phyloP scores from a whole-genome alignment of 2,797 vertebrate genomes.

The Hippocampus kuda region DNA sequence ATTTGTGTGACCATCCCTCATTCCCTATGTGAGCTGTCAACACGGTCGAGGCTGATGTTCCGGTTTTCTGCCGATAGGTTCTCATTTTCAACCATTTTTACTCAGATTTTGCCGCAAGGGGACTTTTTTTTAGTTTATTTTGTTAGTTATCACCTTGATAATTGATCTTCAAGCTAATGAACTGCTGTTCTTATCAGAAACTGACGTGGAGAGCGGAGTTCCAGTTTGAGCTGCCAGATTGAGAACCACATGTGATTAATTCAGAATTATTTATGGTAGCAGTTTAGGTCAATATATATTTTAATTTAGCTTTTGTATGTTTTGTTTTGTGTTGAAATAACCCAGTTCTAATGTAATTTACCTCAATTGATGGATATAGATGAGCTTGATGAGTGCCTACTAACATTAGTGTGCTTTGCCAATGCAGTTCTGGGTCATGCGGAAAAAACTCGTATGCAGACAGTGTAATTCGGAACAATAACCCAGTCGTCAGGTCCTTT shows the following conservation, averaged over 20 bases:
- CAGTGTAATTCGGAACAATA: slow-evolving; percentile 19
- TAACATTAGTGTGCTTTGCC: background rate
- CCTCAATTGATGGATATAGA: no score
- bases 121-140: no score
- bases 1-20: background rate
- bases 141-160: background rate
- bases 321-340: background rate
- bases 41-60: background rate
- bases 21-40: background rate
- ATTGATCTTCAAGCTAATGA: background rate
- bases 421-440: background rate
- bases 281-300: background rate
- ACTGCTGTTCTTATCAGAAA: background rate
- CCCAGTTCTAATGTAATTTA: background rate
- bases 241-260: background rate
- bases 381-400: no score
- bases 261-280: background rate
- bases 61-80: background rate
- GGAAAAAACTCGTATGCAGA: slow-evolving; percentile 9
- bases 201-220: background rate
- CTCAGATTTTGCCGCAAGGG: background rate
- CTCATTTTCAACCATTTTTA: background rate
- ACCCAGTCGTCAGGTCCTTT: slow-evolving; percentile 35
- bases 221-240: background rate
- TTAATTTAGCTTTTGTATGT: background rate